Conservation (phyloP, 2,888 invertebrate species). For the Caenorhabditis sp. region DNA sequence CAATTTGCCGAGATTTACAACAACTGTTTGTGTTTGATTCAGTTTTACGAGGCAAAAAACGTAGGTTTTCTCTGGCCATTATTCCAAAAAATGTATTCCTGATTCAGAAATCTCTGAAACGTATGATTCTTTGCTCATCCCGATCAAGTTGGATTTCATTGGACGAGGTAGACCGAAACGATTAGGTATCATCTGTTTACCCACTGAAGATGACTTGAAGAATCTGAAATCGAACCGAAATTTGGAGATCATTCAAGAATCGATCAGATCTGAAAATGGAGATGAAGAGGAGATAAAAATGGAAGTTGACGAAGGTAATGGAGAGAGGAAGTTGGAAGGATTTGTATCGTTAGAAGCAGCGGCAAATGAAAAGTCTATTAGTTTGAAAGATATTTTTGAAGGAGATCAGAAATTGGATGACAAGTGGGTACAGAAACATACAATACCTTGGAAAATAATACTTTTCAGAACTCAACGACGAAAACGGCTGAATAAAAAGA, state of each 20-base stretch:
- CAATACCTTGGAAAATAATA: no score
- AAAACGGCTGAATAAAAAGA: slow-evolving; percentile 30
- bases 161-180: slow-evolving; percentile 48
- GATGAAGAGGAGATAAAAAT: slow-evolving; percentile 13
- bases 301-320: slow-evolving; percentile 10
- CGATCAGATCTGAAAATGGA: neutral
- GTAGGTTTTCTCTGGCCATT: slow-evolving; percentile 6
- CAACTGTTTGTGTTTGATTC: slow-evolving; percentile 7
- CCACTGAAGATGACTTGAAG: slow-evolving; percentile 17
- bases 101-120: slow-evolving; percentile 3
- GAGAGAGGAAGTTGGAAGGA: slow-evolving; percentile 26
- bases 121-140: slow-evolving; percentile 21
- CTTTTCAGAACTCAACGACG: neutral
- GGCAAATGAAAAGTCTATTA: slow-evolving; percentile 47
- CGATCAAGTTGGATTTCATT: slow-evolving; percentile 36
- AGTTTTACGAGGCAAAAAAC: slow-evolving; percentile 5
- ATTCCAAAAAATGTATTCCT: neutral
- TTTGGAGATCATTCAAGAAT: slow-evolving; percentile 25
- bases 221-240: slow-evolving; percentile 9
- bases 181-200: slow-evolving; percentile 44
- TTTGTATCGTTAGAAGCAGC: slow-evolving; percentile 43
- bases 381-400: slow-evolving; percentile 36
- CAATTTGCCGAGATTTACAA: slow-evolving; percentile 20
- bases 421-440: slow-evolving; percentile 11
- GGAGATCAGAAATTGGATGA: slow-evolving; percentile 19